Percentiles rank a stretch among this genome's conserved stretches.
Conservation (phyloP, 2,113 vertebrate species). For the Caloenas nicobarica region DNA sequence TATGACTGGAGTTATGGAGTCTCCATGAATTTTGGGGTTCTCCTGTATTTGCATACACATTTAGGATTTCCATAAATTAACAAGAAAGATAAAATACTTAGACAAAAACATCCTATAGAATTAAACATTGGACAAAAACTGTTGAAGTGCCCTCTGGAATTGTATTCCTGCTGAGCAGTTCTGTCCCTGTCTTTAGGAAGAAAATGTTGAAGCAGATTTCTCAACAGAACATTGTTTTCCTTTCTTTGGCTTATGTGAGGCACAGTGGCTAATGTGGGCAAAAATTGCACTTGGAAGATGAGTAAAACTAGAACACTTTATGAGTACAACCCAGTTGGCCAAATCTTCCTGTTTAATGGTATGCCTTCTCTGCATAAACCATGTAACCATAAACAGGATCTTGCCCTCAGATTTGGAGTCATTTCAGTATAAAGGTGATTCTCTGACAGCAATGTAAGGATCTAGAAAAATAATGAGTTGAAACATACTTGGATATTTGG, state of each 20-base stretch:
- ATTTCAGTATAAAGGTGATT: not conserved
- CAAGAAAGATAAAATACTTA: not conserved
- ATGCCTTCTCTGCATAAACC: not conserved
- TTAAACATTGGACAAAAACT: not conserved
- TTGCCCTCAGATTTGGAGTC: not conserved
- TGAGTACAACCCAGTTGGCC: not conserved
- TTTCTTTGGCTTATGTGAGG: not conserved
- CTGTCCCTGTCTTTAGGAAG: not conserved
- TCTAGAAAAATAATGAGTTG: not conserved
- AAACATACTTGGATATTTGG: not conserved
- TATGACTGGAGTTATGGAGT: not conserved
- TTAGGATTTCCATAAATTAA: not conserved
- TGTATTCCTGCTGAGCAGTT: not conserved
- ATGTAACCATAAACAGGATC: not conserved
- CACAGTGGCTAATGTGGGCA: not conserved
- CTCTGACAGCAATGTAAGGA: not conserved
- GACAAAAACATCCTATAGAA: not conserved
- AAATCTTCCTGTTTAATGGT: not conserved
- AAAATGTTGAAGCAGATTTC: not conserved
- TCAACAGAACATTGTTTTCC: not conserved
- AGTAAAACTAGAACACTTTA: not conserved
- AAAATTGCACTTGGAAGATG: not conserved
- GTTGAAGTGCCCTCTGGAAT: not conserved
- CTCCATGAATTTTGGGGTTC: not conserved
- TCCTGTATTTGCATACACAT: not conserved